A percentile compares a stretch with the other conserved stretches of the same genome.
These are phyloP conservation scores for Dunckerocampus dactyliophorus DNA, from an alignment of 2,113 vertebrate species.

Conservation along the genomic window DNA sequence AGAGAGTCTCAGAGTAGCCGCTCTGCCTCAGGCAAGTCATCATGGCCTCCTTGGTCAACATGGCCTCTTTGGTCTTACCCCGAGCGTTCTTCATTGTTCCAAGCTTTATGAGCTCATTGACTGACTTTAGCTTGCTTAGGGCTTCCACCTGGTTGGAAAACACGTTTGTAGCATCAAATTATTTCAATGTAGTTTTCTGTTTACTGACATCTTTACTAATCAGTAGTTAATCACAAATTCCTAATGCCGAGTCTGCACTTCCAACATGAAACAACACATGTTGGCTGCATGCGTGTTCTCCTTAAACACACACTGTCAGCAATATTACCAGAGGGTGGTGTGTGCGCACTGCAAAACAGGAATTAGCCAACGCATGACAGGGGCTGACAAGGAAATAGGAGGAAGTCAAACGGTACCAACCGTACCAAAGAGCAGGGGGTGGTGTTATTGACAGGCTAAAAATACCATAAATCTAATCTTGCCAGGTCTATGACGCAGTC, in stretches of 20 bases:
- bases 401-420: conserved; percentile 31
- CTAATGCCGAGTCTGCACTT: background rate
- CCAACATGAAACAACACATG: background rate
- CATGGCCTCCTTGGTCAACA: conserved; percentile 91
- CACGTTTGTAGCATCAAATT: background rate
- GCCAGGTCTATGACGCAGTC: too few species aligned
- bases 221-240: background rate
- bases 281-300: background rate
- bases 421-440: conserved; percentile 35
- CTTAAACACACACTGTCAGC: conserved; percentile 16
- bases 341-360: conserved; percentile 42
- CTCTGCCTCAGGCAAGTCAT: conserved; percentile 90
- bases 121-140: conserved; percentile 91
- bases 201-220: background rate
- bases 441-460: conserved; percentile 31
- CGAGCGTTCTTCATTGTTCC: conserved; percentile 87
- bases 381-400: conserved; percentile 38
- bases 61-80: conserved; percentile 88
- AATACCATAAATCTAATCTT: conserved; percentile 22
- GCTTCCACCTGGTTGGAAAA: conserved; percentile 84
- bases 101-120: conserved; percentile 92
- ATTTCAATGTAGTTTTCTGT: background rate
- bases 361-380: conserved; percentile 30
- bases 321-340: background rate
- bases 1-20: conserved; percentile 89